Evolutionary conservation across 2,113 vertebrate genomes (phyloP).

Genomic region (Monarcha castaneiventris): DNA sequence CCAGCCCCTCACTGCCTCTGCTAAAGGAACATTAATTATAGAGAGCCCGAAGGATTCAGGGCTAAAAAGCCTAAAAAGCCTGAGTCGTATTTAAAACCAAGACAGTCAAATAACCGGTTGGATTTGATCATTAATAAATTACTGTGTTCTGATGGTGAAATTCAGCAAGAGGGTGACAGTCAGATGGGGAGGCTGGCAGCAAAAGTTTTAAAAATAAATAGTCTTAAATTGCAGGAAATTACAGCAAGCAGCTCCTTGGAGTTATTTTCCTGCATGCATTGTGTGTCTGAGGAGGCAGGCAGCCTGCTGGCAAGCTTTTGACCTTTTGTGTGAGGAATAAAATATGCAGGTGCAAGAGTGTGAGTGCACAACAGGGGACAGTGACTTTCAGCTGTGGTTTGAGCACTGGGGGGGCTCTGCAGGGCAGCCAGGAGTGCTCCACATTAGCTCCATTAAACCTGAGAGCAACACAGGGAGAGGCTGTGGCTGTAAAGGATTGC

Average conservation of each 20-base stretch:
- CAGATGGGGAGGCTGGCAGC: conserved; percentile 36
- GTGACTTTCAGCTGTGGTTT: not conserved
- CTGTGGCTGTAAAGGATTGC: not conserved
- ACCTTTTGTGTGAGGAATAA: conserved; percentile 25
- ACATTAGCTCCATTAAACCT: not conserved
- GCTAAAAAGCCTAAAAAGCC: conserved; percentile 20
- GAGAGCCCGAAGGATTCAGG: conserved; percentile 7
- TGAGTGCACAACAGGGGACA: not conserved
- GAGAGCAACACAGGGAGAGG: not conserved
- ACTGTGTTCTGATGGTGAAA: conserved; percentile 35
- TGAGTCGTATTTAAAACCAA: conserved; percentile 52
- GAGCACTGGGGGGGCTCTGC: not conserved
- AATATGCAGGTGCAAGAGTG: conserved; percentile 28
- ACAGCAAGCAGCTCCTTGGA: conserved; percentile 23
- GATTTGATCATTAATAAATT: conserved; percentile 68
- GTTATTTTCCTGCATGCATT: not conserved
- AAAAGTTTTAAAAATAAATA: conserved; percentile 66
- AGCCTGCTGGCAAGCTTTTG: conserved; percentile 40
- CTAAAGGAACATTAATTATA: conserved; percentile 65
- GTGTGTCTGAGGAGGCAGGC: conserved; percentile 21
- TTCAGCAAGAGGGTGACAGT: conserved; percentile 46
- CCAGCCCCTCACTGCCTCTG: not conserved
- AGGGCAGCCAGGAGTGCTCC: not conserved
- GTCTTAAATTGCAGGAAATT: conserved; percentile 64
- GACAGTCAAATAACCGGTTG: conserved; percentile 65